phyloP scores from a whole-genome alignment of 2,113 vertebrate species.

The Limanda limanda region DNA sequence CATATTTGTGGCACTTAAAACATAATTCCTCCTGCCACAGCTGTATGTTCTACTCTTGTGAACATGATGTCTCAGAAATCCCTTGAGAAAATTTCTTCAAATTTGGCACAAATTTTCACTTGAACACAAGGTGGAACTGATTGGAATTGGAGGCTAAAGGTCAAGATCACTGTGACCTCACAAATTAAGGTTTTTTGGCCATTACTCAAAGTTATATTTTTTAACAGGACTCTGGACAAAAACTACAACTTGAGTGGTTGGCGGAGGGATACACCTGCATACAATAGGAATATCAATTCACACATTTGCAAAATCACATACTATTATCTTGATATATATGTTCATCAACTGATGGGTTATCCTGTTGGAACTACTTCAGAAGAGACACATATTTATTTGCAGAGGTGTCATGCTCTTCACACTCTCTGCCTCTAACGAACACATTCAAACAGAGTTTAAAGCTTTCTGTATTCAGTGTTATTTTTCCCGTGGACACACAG shows the following conservation, averaged over 20 bases:
- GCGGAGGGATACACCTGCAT: too few species aligned
- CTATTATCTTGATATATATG: background rate
- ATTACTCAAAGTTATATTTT: background rate
- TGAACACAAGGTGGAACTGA: background rate
- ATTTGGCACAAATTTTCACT: background rate
- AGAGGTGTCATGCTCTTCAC: background rate
- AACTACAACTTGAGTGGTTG: too few species aligned
- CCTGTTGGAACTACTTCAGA: background rate
- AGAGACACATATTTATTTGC: background rate
- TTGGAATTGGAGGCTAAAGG: background rate
- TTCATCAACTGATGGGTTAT: background rate
- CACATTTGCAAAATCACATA: background rate
- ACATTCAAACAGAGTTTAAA: background rate
- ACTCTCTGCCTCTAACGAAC: background rate
- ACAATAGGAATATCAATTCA: background rate
- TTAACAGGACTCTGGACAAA: too few species aligned
- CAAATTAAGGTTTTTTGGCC: background rate
- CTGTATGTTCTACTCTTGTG: background rate
- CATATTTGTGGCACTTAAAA: background rate
- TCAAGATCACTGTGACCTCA: background rate
- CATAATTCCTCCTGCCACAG: background rate
- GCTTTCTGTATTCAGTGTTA: constrained; percentile 18
- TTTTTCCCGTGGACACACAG: constrained; percentile 40
- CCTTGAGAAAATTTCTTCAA: background rate
- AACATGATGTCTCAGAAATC: background rate